Evolutionary conservation across 2,888 invertebrate genomes (phyloP), one percentile per base, ranked within the genome.

Genomic region (Phengaris alcon): DNA sequence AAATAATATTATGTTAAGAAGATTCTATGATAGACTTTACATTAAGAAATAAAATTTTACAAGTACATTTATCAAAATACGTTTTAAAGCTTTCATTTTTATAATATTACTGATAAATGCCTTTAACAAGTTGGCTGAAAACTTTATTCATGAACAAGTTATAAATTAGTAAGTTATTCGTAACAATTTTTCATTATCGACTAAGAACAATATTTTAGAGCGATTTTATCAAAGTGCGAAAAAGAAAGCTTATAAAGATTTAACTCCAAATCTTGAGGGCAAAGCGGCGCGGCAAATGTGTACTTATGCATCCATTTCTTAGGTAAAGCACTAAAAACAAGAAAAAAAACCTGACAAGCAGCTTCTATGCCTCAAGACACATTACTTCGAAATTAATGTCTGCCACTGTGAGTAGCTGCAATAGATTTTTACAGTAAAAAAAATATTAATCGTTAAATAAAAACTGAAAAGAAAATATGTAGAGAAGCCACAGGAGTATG

Each of bases 21-120:
- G 22, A 1, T 64, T 52, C 48, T 51, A 35, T 57, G 7, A 48
- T 64, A 64, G 35, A 64, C 35, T 64, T 64, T 44, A 64, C 64
- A 64, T 12, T 64, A 64, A 64, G 64, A 64, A 64, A 64, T 64
- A 64, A 6, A 64, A 64, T 64, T 72, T 52, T 72, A 72, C 22
- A 44, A 75, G 68, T 54, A 55, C 46, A 80, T 75, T 84, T 81
- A 85, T 84, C 82, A 52, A 72, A 88, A 88, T 83, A 88, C 91
- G 91, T 91, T 90, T 91, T 92, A 92, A 92, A 92, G 92, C 91
- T 91, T 90, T 83, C 82, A 87, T 90, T 90, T 89, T 85, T 86
- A n/a, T 86, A 88, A 90, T 91, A 91, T 80, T 35, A 13, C 48
- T 51, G 15, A 13, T 54, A 35, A 6, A 44, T 46, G 68, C 68